Percentiles rank a stretch among this genome's conserved stretches.
These are phyloP conservation scores for Holacanthus passer DNA, from an alignment of 2,113 vertebrate species.

Conservation along the genomic window DNA sequence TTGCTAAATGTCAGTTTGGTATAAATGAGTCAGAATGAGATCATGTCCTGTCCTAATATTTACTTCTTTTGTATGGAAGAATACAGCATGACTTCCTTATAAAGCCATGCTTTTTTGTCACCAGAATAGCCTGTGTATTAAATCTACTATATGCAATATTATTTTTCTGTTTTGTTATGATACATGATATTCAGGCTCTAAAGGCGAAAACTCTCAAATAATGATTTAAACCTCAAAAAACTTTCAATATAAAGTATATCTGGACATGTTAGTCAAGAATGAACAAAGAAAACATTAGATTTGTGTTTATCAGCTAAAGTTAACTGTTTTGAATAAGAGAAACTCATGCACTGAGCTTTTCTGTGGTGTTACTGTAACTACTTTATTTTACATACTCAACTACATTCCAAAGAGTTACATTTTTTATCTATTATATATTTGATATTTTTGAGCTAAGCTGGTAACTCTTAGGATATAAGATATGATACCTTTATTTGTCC, in stretches of 20 bases:
- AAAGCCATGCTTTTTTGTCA: not conserved
- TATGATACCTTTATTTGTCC: too few relatives aligned
- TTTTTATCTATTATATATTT: too few relatives aligned
- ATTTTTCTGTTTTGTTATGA: not conserved
- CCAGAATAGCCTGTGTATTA: not conserved
- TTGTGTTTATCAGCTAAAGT: not conserved
- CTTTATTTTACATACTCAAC: too few relatives aligned
- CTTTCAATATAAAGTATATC: not conserved
- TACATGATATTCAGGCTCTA: not conserved
- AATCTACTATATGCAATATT: too few relatives aligned
- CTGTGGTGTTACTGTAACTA: too few relatives aligned
- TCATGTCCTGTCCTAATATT: slow-evolving; percentile 12
- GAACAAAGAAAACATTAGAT: not conserved
- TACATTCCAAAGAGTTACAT: too few relatives aligned
- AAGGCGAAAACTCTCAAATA: too few relatives aligned
- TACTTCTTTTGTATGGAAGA: not conserved
- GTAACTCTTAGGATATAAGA: too few relatives aligned
- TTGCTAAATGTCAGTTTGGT: not conserved
- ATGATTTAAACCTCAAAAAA: not conserved
- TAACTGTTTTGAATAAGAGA: not conserved
- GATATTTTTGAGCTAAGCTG: too few relatives aligned
- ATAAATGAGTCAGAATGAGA: slow-evolving; percentile 16
- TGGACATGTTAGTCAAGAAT: not conserved
- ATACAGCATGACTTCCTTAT: not conserved
- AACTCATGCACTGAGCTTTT: too few relatives aligned